A percentile compares a stretch with the other conserved stretches of the same genome.
These are phyloP conservation scores for Mobula birostris DNA, from an alignment of 2,113 vertebrate genomes.

Conservation along the genomic window DNA sequence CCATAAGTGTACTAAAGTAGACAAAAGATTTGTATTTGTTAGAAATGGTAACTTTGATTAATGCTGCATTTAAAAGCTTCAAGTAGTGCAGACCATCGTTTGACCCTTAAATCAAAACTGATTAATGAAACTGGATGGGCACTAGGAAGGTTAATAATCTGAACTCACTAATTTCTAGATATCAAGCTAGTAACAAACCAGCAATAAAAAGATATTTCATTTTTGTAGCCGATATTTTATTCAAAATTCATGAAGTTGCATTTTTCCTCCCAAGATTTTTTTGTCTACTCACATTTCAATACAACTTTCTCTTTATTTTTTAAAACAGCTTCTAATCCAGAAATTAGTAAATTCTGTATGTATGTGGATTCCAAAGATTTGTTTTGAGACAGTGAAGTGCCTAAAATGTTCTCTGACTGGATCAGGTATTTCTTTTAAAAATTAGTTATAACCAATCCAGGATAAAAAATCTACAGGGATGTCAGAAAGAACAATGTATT, in stretches of 20 bases:
- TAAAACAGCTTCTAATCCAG: background rate
- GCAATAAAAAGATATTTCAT: background rate
- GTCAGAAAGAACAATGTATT: constrained; percentile 28
- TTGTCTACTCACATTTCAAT: background rate
- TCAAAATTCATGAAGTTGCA: constrained; percentile 14
- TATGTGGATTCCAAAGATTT: constrained; percentile 2
- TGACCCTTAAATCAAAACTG: background rate
- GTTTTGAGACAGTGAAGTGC: constrained; percentile 48
- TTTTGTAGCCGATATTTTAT: background rate
- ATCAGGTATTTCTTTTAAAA: background rate
- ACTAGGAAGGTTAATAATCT: background rate
- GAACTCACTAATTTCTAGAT: constrained; percentile 7
- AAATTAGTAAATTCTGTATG: background rate
- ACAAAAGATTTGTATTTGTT: background rate
- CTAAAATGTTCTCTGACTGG: constrained; percentile 44
- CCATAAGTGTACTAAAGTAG: background rate
- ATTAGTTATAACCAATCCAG: constrained; percentile 30
- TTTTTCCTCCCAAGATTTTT: background rate
- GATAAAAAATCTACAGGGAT: constrained; percentile 30
- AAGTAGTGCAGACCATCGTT: background rate
- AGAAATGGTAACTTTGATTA: background rate
- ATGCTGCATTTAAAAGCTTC: background rate
- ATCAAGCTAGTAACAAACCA: background rate
- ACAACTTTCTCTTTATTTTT: background rate
- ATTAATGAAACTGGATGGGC: background rate